phyloP scores from a whole-genome alignment of 2,888 invertebrate species.

The Eupeodes latifasciatus region DNA sequence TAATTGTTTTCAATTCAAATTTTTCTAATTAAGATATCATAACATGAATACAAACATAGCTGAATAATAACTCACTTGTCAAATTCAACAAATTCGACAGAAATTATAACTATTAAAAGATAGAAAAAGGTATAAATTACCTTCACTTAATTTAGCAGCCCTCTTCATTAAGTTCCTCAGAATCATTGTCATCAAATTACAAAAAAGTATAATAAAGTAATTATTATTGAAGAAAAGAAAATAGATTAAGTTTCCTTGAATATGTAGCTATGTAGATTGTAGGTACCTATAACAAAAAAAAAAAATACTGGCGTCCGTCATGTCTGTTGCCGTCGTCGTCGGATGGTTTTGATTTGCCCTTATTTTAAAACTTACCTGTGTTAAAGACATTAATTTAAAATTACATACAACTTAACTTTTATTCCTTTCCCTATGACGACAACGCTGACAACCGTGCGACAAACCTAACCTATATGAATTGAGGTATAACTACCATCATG shows the following conservation, averaged over 20 bases:
- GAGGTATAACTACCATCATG: too few species aligned
- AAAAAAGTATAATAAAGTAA: conserved; percentile 9
- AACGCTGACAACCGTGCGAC: conserved; percentile 39
- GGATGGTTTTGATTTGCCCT: conserved; percentile 29
- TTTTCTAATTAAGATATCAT: conserved; percentile 7
- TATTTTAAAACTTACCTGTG: neutral
- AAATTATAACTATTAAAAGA: neutral
- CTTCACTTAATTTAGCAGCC: neutral
- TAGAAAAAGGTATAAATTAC: neutral
- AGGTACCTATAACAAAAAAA: neutral
- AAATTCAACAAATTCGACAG: conserved; percentile 12
- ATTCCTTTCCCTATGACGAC: neutral
- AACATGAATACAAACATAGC: neutral
- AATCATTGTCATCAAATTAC: conserved; percentile 3
- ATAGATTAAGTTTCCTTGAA: conserved; percentile 4
- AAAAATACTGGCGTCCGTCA: neutral
- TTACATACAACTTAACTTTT: conserved; percentile 37
- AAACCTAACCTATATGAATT: neutral
- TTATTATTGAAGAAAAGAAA: conserved; percentile 13
- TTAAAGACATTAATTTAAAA: conserved; percentile 44
- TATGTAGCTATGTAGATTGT: neutral
- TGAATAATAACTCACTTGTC: conserved; percentile 26
- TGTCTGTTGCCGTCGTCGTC: neutral
- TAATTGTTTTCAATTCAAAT: conserved; percentile 24
- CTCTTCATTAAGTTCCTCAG: conserved; percentile 2